Conservation (phyloP, 2,113 vertebrate species). For the Cercocebus atys region DNA sequence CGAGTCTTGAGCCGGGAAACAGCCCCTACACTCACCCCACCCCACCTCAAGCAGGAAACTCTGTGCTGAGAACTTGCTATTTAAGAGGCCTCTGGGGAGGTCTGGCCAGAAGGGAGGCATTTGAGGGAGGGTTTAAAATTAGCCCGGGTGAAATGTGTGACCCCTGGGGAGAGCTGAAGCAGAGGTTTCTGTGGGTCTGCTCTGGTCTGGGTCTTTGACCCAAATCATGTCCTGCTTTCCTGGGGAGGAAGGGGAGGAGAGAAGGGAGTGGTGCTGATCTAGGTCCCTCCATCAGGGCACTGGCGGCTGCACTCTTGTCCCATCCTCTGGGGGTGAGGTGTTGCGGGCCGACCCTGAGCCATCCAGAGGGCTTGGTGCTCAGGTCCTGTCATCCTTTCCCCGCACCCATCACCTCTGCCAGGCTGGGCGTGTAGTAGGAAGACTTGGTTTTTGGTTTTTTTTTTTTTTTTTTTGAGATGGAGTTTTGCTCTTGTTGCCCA, state of each 20-base stretch:
- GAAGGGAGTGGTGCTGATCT: neutral
- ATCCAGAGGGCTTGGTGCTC: neutral
- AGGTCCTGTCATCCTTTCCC: neutral
- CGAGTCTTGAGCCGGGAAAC: neutral
- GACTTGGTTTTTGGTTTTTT: neutral
- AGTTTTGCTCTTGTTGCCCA: no score
- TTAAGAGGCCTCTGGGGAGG: conserved; percentile 61
- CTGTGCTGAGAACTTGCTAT: conserved; percentile 65
- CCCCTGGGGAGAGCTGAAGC: conserved; percentile 37
- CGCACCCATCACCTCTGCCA: neutral
- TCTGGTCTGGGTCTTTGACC: neutral
- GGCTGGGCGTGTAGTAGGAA: neutral
- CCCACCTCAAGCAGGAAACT: conserved; percentile 45
- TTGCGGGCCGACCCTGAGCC: neutral
- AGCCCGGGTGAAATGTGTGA: conserved; percentile 31
- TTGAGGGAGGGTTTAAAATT: conserved; percentile 72
- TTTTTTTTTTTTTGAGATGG: no score
- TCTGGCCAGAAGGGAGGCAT: conserved; percentile 47
- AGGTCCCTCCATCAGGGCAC: neutral
- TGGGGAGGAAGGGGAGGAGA: neutral
- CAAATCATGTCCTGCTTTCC: neutral
- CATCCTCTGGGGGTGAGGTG: neutral
- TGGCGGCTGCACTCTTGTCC: neutral
- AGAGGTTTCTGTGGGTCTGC: neutral
- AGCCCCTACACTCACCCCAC: neutral